Evolutionary conservation across 2,888 invertebrate species (phyloP), one percentile per base, ranked within the genome.

Genomic region (Sinhomidia bicolor): DNA sequence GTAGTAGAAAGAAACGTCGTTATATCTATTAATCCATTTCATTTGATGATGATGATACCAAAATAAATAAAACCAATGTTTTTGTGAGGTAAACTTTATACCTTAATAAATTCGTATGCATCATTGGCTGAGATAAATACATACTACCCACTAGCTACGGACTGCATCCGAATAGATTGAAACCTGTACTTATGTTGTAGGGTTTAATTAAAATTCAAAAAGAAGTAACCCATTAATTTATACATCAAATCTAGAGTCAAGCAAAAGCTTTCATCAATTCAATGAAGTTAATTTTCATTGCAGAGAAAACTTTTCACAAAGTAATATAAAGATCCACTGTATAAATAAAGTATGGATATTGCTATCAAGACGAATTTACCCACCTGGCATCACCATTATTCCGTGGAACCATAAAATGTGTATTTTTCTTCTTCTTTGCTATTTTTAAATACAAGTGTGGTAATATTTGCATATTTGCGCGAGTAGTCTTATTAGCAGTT

Each of bases 131-230:
- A n/a, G n/a, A n/a, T n/a, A n/a, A n/a, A n/a, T n/a, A n/a, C n/a
- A n/a, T n/a, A n/a, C n/a, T n/a, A n/a, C n/a, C n/a, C n/a, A n/a
- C n/a, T n/a, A n/a, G 47, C n/a, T 10, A 12, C 12, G 4, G 47
- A 47, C 47, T 47, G 12, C 47, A 14, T 47, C 5, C 41, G 47
- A 12, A 7, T 47, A 47, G 2, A n/a, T 6, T n/a, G 36, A 76
- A 76, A 76, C 76, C 76, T 84, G 84, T 62, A 85, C 51, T 82
- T 82, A 71, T 68, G n/a, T 54, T 54, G 78, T 62, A 85, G n/a
- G 47, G 62, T 85, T 78, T 85, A 85, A 85, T 85, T 85, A 76
- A 85, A 78, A 78, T 79, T 47, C 44, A 23, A 12, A 14, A 74
- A 51, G 57, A 62, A 47, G 47, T 79, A 7, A 36, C 7, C 36